Evolutionary conservation across 2,888 invertebrate species (phyloP).

Genomic region (Lacanobia oleracea): DNA sequence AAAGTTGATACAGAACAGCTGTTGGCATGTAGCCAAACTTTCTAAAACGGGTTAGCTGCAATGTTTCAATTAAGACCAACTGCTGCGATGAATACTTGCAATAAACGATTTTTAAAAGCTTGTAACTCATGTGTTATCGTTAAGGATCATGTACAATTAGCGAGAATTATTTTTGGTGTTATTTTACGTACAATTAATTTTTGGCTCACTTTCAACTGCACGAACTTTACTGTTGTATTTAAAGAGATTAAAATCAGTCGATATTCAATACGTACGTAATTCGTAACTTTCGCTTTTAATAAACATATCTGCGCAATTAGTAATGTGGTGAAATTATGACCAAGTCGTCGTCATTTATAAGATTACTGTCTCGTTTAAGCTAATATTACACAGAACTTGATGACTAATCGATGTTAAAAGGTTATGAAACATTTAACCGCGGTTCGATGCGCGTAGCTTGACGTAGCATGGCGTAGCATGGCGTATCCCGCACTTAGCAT

Average conservation of each 20-base stretch:
- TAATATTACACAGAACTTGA: slow-evolving; percentile 6
- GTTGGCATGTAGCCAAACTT: slow-evolving; percentile 85
- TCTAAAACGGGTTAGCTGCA: slow-evolving; percentile 84
- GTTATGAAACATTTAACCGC: slow-evolving; percentile 37
- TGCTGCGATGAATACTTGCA: slow-evolving; percentile 61
- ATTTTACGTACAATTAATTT: slow-evolving; percentile 55
- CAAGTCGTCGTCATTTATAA: slow-evolving; percentile 9
- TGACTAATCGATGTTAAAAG: slow-evolving; percentile 43
- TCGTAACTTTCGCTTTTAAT: slow-evolving; percentile 13
- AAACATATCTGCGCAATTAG: background rate
- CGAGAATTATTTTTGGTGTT: slow-evolving; percentile 52
- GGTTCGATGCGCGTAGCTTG: slow-evolving; percentile 10
- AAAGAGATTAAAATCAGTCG: background rate
- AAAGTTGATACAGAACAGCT: slow-evolving; percentile 77
- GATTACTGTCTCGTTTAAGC: slow-evolving; percentile 17
- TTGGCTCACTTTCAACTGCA: slow-evolving; percentile 34
- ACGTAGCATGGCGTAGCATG: slow-evolving; percentile 14
- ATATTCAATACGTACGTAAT: background rate
- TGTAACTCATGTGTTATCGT: slow-evolving; percentile 56
- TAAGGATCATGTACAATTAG: slow-evolving; percentile 56
- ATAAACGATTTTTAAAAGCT: slow-evolving; percentile 65
- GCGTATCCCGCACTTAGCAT: slow-evolving; percentile 17
- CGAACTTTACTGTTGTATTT: slow-evolving; percentile 26
- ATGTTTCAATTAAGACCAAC: slow-evolving; percentile 79
- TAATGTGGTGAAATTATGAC: slow-evolving; percentile 27